Evolutionary conservation across 2,888 invertebrate species (phyloP).

Genomic region (Phortica magna): DNA sequence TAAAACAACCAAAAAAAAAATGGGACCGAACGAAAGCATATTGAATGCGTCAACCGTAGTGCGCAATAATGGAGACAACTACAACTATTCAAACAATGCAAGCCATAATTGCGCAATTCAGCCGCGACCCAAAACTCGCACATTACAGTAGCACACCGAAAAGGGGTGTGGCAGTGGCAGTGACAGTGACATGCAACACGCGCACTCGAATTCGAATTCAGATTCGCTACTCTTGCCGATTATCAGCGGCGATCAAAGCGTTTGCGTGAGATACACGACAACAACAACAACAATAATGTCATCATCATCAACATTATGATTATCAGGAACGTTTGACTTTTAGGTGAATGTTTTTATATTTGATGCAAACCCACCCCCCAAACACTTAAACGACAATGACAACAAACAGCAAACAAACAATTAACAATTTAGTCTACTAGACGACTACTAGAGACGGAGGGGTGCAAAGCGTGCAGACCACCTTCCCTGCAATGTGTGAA

Average conservation of each 20-base stretch:
- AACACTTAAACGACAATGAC: conserved; percentile 74
- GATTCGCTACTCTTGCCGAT: conserved; percentile 39
- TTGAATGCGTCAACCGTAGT: conserved; percentile 57
- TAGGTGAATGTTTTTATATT: conserved; percentile 37
- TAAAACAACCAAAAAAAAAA: conserved; percentile 45
- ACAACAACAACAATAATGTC: conserved; percentile 13
- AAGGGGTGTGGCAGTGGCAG: conserved; percentile 33
- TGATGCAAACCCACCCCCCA: conserved; percentile 63
- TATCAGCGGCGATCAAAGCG: conserved; percentile 49
- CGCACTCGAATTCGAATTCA: background rate
- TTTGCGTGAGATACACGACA: background rate
- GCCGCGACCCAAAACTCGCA: conserved; percentile 36
- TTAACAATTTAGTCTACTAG: conserved; percentile 63
- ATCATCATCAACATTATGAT: conserved; percentile 8
- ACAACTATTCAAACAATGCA: conserved; percentile 67
- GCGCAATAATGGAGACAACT: conserved; percentile 35
- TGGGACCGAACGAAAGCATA: conserved; percentile 60
- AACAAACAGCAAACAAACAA: conserved; percentile 78
- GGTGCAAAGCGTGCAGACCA: conserved; percentile 42
- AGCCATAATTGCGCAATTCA: conserved; percentile 73
- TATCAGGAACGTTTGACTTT: conserved; percentile 56
- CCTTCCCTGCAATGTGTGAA: conserved; percentile 15
- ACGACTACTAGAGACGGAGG: conserved; percentile 44
- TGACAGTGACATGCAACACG: conserved; percentile 36
- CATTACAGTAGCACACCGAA: conserved; percentile 19